A percentile compares a stretch with the other conserved stretches of the same genome.
phyloP scores from a whole-genome alignment of 2,888 invertebrate species.

The Venusia cambrica region DNA sequence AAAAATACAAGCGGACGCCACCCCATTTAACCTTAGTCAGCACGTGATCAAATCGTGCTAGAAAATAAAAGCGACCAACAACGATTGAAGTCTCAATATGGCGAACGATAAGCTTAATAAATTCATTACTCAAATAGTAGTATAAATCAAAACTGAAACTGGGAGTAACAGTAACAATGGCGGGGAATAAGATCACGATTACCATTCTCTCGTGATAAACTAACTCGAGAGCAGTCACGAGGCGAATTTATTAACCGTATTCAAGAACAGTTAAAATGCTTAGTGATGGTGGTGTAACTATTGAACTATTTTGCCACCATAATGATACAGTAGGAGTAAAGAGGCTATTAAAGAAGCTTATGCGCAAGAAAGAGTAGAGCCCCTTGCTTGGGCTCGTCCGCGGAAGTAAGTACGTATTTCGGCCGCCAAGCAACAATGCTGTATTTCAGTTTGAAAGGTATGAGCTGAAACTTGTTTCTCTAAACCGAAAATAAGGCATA shows the following conservation, averaged over 20 bases:
- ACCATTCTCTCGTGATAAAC: conserved; percentile 46
- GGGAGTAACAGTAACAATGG: conserved; percentile 34
- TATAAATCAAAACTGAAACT: conserved; percentile 46
- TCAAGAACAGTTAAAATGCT: conserved; percentile 55
- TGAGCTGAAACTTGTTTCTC: no score
- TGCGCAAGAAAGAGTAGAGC: conserved; percentile 3
- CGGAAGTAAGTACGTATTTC: no score
- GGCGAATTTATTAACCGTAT: conserved; percentile 60
- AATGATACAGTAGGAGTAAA: no score
- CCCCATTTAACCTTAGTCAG: no score
- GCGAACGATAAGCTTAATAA: conserved; percentile 46
- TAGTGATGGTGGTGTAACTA: conserved; percentile 47
- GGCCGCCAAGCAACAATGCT: no score
- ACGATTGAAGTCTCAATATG: conserved; percentile 30
- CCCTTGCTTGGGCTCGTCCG: no score
- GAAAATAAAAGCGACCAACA: conserved; percentile 12
- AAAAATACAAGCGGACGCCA: no score
- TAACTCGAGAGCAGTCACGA: conserved; percentile 61
- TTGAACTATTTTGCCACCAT: no score
- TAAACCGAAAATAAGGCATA: no score
- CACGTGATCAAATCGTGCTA: conserved; percentile 5
- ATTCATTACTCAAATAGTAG: conserved; percentile 49
- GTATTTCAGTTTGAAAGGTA: no score
- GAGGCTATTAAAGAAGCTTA: not conserved
- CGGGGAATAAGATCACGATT: conserved; percentile 35